Conservation (phyloP, 1,140 invertebrate genomes). For the Brachystomella parvula region DNA sequence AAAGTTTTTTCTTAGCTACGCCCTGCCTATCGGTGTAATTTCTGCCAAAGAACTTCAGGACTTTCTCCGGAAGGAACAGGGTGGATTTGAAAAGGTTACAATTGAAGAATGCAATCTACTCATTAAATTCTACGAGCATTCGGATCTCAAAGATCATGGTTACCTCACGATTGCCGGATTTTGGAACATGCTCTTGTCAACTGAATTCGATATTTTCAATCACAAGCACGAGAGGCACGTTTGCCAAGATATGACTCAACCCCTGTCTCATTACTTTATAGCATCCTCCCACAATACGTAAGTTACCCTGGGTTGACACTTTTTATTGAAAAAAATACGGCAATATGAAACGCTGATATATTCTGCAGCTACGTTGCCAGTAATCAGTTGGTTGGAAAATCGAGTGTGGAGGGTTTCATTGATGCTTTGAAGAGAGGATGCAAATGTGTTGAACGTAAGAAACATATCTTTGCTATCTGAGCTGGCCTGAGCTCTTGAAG, state of each 20-base stretch:
- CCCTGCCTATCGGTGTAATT: slow-evolving; percentile 20
- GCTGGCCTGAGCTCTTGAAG: neutral
- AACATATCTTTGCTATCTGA: neutral
- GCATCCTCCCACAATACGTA: slow-evolving; percentile 18
- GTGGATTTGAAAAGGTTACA: slow-evolving; percentile 32
- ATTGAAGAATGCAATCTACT: slow-evolving; percentile 39
- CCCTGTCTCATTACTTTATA: slow-evolving; percentile 12
- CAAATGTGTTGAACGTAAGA: slow-evolving; percentile 49
- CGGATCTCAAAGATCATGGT: slow-evolving; percentile 38
- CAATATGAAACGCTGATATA: neutral
- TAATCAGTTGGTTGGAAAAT: slow-evolving; percentile 51
- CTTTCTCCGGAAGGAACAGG: slow-evolving; percentile 39
- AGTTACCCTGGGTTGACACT: neutral
- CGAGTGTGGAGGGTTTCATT: slow-evolving; percentile 52
- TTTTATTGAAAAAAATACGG: neutral
- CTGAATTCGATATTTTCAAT: slow-evolving; percentile 35
- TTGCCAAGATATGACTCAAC: slow-evolving; percentile 9
- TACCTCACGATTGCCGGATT: slow-evolving; percentile 42
- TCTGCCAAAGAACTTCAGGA: slow-evolving; percentile 27
- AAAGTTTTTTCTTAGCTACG: slow-evolving; percentile 26
- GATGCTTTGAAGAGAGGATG: slow-evolving; percentile 46
- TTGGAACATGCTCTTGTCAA: slow-evolving; percentile 43
- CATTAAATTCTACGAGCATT: slow-evolving; percentile 43
- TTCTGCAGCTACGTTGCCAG: slow-evolving; percentile 48
- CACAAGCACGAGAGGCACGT: neutral